Evolutionary conservation across 1,140 invertebrate species (phyloP).

Genomic region (Drosophila novamexicana): DNA sequence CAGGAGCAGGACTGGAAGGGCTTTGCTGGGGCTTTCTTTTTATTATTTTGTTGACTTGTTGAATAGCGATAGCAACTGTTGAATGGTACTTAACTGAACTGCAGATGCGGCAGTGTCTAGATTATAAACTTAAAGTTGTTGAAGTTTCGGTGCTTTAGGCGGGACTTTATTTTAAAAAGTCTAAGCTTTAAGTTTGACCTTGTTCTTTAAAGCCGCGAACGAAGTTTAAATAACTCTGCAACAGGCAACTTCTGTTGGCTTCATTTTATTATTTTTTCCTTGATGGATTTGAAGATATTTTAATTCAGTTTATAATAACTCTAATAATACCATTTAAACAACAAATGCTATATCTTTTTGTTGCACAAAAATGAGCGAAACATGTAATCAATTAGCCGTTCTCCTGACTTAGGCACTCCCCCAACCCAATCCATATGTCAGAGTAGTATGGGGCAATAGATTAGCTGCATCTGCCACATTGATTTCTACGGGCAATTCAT

Average conservation of each 20-base stretch:
- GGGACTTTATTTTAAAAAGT: neutral
- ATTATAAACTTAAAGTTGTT: neutral
- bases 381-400: conserved; percentile 40
- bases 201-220: too few relatives aligned
- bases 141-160: neutral
- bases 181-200: neutral
- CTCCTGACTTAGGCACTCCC: conserved; percentile 6
- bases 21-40: conserved; percentile 45
- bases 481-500: conserved; percentile 48
- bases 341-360: neutral
- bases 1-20: conserved; percentile 4
- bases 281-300: too few relatives aligned
- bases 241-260: too few relatives aligned
- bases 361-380: neutral
- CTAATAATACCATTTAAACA: too few relatives aligned
- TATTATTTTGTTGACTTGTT: conserved; percentile 77
- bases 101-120: neutral
- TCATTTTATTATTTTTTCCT: too few relatives aligned
- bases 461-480: conserved; percentile 32
- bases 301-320: too few relatives aligned
- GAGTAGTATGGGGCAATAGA: conserved; percentile 41
- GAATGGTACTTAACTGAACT: conserved; percentile 50
- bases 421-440: conserved; percentile 2
- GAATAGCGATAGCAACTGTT: conserved; percentile 67
- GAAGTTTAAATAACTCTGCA: too few relatives aligned